A percentile compares a stretch with the other conserved stretches of the same genome.
Evolutionary conservation across 2,797 vertebrate species (phyloP).

Genomic region (Vultur gryphus): DNA sequence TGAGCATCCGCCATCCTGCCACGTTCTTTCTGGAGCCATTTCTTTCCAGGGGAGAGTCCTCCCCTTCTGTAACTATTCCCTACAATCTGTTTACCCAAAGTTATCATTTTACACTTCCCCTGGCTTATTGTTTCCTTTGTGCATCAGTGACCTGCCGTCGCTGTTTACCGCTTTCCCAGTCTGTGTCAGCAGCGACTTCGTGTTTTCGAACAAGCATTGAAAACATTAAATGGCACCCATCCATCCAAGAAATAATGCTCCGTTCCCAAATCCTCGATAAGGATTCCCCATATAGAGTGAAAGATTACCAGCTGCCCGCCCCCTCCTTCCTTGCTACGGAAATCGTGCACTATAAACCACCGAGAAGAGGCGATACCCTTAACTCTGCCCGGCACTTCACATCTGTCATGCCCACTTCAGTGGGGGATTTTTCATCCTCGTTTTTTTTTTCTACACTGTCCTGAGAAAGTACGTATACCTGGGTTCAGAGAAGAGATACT

Average conservation of each 20-base stretch:
- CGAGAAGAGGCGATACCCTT: background rate
- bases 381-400: background rate
- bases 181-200: background rate
- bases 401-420: background rate
- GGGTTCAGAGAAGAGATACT: background rate
- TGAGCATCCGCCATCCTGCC: background rate
- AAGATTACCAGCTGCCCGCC: background rate
- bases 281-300: background rate
- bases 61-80: background rate
- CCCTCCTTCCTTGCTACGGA: background rate
- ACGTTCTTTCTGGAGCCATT: background rate
- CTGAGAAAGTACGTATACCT: background rate
- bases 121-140: background rate
- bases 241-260: background rate
- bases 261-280: background rate
- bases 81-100: background rate
- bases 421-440: background rate
- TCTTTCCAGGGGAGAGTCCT: background rate
- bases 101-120: background rate
- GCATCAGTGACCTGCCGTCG: accelerated
- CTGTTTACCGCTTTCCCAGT: background rate
- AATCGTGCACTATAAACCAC: background rate
- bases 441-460: background rate
- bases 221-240: background rate
- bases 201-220: background rate